phyloP scores from a whole-genome alignment of 2,113 vertebrate species.

The Mus spicilegus region DNA sequence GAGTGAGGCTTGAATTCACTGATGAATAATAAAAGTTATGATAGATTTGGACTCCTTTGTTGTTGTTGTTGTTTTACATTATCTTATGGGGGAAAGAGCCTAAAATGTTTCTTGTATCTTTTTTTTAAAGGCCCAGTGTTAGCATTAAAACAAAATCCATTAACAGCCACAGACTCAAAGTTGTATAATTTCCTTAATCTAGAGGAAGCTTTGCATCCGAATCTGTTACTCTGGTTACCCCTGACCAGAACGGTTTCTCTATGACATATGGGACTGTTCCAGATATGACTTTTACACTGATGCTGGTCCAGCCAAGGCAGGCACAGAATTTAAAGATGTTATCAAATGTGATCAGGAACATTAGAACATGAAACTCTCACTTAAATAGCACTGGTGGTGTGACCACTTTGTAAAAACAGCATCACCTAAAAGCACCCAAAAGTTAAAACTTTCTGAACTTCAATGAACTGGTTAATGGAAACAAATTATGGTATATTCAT shows the following conservation, averaged over 20 bases:
- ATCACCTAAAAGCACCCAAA: not conserved
- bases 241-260: not conserved
- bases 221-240: not conserved
- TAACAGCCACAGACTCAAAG: not conserved
- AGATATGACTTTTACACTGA: not conserved
- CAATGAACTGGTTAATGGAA: not conserved
- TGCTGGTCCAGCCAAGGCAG: not conserved
- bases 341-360: not conserved
- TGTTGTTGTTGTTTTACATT: not conserved
- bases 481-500: not conserved
- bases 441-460: not conserved
- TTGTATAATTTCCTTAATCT: not conserved
- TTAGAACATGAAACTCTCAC: not conserved
- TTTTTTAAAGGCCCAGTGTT: not conserved
- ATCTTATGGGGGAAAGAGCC: not conserved
- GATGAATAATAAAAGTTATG: not conserved
- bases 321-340: not conserved
- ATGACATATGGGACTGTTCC: not conserved
- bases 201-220: not conserved
- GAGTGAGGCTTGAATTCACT: not conserved
- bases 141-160: not conserved
- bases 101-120: constrained; percentile 7
- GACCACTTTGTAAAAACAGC: not conserved
- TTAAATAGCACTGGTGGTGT: not conserved
- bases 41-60: not conserved